Evolutionary conservation across 2,113 vertebrate species (phyloP), one percentile per base, ranked within the genome.

Genomic region (Proterorhinus semilunaris): DNA sequence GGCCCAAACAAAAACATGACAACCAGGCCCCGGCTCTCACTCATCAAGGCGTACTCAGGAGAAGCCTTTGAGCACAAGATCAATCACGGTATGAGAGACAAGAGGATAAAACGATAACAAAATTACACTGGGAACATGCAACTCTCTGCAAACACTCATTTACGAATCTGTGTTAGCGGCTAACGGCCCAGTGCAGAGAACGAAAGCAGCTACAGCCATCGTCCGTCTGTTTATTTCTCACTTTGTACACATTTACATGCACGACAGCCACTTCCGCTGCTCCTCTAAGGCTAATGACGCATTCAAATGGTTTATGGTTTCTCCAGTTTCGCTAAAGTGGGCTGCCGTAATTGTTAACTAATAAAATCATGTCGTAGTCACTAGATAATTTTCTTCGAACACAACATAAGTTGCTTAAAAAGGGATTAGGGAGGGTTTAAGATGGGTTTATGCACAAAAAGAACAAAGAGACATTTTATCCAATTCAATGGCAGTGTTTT

Each of bases 11-110:
- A 73, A 77, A 87, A 79, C 71, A 78, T 6, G 3, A 69, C 72
- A 74, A 72, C 65, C 43, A 59, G n/a, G 47, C 66, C 47, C 53
- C 21, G 67, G 75, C 66, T 73, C 73, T 75, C 76, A 74, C 75
- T 84, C 80, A 79, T 82, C 71, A 62, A 47, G 6, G 55, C 27
- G 44, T 66, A 73, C 78, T 77, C 78, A 71, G 62, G 80, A 87
- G 66, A 61, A 79, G 78, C 74, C 82, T 76, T 66, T 65, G 75
- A 88, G 78, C 75, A 13, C 68, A 79, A 66, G 79, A 87, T 90
- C 87, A 87, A 85, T 87, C 82, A 85, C 66, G 13, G 74, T 54
- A 45, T 46, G 62, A 83, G 84, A 62, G 69, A 74, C 66, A 64
- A 10, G 51, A 76, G 74, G 76, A 75, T 72, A 70, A 83, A 84